Conservation (phyloP, 2,797 vertebrate genomes). For the Fistularia commersonii region DNA sequence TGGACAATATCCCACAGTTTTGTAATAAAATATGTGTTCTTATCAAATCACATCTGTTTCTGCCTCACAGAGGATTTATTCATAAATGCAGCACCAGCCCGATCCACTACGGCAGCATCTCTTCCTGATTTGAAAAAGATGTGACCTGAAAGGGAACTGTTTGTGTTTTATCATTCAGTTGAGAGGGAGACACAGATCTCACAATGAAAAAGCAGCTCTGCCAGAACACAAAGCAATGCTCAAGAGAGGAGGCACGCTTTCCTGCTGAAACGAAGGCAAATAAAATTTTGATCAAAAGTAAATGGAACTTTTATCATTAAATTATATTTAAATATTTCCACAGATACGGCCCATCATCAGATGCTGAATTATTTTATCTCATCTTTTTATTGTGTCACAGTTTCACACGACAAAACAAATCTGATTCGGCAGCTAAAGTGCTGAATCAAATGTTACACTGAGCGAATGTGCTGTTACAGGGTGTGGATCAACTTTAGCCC, state of each 20-base stretch:
- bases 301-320: neutral
- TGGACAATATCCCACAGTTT: neutral
- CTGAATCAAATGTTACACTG: conserved; percentile 21
- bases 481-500: conserved; percentile 22
- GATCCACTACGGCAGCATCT: conserved; percentile 25
- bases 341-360: neutral
- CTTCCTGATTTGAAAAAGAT: conserved; percentile 53
- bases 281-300: neutral
- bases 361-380: conserved; percentile 4
- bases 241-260: no score
- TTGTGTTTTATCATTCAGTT: conserved; percentile 48
- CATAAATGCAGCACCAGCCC: conserved; percentile 28
- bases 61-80: conserved; percentile 39
- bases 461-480: conserved; percentile 37
- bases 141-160: conserved; percentile 59
- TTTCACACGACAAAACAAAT: conserved; percentile 31
- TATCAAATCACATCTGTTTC: conserved; percentile 4
- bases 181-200: conserved; percentile 32
- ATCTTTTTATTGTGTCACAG: conserved; percentile 3
- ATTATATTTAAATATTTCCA: conserved; percentile 5
- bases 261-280: neutral
- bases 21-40: conserved; percentile 3
- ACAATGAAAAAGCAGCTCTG: conserved; percentile 27
- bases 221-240: conserved; percentile 15
- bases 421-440: conserved; percentile 29